A percentile compares a stretch with the other conserved stretches of the same genome.
phyloP scores from a whole-genome alignment of 2,113 vertebrate genomes.

The Rousettus leschenaultii region DNA sequence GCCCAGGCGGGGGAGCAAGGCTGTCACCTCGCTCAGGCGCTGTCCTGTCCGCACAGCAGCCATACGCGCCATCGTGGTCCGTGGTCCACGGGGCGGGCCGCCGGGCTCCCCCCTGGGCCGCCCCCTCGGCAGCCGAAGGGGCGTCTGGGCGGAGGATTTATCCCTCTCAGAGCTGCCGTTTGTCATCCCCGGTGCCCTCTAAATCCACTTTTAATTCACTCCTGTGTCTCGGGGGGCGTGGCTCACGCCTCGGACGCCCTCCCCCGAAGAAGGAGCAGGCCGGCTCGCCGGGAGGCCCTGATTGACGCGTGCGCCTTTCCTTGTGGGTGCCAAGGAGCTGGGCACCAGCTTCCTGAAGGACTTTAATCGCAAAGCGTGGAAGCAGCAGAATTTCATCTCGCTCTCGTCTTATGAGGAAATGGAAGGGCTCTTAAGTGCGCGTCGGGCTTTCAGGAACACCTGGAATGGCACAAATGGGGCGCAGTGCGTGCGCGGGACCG shows the following conservation, averaged over 20 bases:
- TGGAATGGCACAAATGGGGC: not conserved
- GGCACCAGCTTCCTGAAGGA: not conserved
- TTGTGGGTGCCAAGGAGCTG: not conserved
- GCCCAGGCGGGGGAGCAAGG: too few relatives aligned
- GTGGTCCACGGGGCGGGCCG: too few relatives aligned
- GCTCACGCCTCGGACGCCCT: constrained; percentile 24
- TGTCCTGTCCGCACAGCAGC: not conserved
- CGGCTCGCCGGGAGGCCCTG: not conserved
- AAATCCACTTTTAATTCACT: constrained; percentile 76
- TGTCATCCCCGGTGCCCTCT: constrained; percentile 51
- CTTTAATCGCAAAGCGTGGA: not conserved
- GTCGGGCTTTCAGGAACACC: not conserved
- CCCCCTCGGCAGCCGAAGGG: not conserved
- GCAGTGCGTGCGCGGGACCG: not conserved
- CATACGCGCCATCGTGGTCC: not conserved
- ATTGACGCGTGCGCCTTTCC: not conserved
- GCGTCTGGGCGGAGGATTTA: constrained; percentile 21
- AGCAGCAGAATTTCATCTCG: not conserved
- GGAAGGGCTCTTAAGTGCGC: not conserved
- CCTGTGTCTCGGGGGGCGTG: constrained; percentile 55
- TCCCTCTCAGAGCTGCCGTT: constrained; percentile 27
- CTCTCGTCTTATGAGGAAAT: not conserved
- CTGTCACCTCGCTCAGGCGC: too few relatives aligned
- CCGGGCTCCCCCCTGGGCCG: not conserved
- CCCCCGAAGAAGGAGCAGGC: constrained; percentile 41